Evolutionary conservation across 2,797 vertebrate species (phyloP).

Genomic region (Cirrhinus mrigala): DNA sequence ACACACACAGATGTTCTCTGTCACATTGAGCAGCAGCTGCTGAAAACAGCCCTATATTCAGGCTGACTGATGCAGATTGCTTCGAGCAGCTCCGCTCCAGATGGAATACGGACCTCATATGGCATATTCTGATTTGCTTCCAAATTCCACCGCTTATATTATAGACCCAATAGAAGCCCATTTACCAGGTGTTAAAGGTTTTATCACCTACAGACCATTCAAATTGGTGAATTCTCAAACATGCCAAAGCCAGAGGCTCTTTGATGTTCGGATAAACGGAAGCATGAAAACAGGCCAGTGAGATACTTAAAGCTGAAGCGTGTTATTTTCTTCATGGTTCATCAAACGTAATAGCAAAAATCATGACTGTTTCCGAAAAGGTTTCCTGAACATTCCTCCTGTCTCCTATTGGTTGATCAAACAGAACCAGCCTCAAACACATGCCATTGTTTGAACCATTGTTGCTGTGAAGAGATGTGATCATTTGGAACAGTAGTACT

Average conservation of each 20-base stretch:
- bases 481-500: not conserved
- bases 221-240: not conserved
- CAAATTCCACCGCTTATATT: slow-evolving; percentile 1
- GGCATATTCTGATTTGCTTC: slow-evolving; percentile 36
- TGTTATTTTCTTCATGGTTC: not conserved
- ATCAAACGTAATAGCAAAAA: not conserved
- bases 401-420: not conserved
- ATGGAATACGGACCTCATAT: slow-evolving; percentile 27
- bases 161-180: not conserved
- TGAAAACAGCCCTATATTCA: slow-evolving; percentile 28
- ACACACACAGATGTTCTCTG: slow-evolving; percentile 47
- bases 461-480: not conserved
- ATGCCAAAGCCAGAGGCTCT: not conserved
- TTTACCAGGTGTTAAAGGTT: slow-evolving; percentile 22
- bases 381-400: slow-evolving; percentile 12
- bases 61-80: slow-evolving; percentile 32
- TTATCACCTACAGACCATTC: slow-evolving; percentile 24
- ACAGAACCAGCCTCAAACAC: too few relatives aligned
- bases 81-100: slow-evolving; percentile 21
- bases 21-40: slow-evolving; percentile 31
- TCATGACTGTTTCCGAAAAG: not conserved
- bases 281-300: not conserved
- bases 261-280: not conserved
- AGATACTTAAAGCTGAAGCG: not conserved
- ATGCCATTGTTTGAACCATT: not conserved